Percentiles rank a stretch among this genome's conserved stretches.
These are phyloP conservation scores for Acinonyx jubatus DNA, from an alignment of 2,113 vertebrate genomes.

Conservation along the genomic window DNA sequence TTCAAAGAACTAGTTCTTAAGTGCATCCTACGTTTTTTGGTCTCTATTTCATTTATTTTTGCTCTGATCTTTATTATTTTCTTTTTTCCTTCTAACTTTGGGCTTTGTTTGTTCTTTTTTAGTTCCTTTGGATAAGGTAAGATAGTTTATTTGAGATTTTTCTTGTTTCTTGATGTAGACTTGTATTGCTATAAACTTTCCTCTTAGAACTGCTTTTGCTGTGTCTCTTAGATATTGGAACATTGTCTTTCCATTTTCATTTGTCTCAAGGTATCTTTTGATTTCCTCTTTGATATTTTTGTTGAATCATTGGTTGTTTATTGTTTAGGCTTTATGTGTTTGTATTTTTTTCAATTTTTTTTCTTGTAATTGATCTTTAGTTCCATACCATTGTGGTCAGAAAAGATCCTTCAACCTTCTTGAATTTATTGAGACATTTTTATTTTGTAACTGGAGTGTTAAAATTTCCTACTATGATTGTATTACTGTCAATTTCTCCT, in stretches of 20 bases:
- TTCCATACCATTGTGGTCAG: neutral
- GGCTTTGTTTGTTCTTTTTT: no score
- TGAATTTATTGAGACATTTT: neutral
- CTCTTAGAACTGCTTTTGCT: neutral
- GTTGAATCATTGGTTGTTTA: neutral
- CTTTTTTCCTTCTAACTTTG: no score
- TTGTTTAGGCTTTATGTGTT: neutral
- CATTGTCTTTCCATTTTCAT: neutral
- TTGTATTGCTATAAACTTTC: neutral
- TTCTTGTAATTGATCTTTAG: neutral
- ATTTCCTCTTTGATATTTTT: neutral
- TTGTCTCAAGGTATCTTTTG: neutral
- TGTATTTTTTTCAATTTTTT: neutral
- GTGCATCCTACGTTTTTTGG: no score
- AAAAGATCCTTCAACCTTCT: neutral
- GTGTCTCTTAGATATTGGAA: neutral
- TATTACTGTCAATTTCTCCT: neutral
- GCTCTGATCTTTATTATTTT: no score
- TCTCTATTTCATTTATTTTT: no score
- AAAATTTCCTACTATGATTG: neutral
- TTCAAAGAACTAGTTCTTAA: no score
- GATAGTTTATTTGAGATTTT: no score
- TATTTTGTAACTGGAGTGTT: neutral
- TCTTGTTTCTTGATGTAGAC: neutral
- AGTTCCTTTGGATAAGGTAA: no score